Percentiles rank a stretch among this genome's conserved stretches.
These are phyloP conservation scores for Brachyptera putata DNA, from an alignment of 2,888 invertebrate genomes.

Conservation along the genomic window DNA sequence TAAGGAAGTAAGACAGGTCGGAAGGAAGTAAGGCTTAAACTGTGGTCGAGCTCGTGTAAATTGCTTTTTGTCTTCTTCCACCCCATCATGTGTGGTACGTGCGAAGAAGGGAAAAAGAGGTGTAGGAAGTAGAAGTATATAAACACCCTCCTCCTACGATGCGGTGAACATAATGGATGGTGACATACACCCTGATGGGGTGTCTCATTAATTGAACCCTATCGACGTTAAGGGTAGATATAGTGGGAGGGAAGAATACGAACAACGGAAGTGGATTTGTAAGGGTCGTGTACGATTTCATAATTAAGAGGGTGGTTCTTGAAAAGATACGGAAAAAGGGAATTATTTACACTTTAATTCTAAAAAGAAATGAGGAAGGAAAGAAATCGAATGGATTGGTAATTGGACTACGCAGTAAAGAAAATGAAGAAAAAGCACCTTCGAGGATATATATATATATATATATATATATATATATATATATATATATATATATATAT, in stretches of 20 bases:
- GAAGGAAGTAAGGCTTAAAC: conserved; percentile 5
- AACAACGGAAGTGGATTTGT: no score
- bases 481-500: no score
- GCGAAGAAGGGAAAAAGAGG: background rate
- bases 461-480: no score
- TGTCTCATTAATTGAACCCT: conserved; percentile 6
- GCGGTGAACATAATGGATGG: conserved; percentile 5
- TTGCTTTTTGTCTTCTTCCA: conserved; percentile 7
- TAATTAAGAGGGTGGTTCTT: conserved; percentile 1
- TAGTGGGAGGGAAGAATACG: background rate
- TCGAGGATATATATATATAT: no score
- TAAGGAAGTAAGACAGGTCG: background rate
- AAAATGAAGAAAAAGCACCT: no score
- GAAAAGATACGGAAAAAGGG: no score
- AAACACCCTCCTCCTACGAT: background rate
- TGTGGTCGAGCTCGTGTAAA: conserved; percentile 2
- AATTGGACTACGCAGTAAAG: no score
- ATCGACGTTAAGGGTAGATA: background rate
- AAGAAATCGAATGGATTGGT: no score
- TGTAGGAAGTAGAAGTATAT: no score
- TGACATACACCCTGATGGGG: conserved; percentile 4
- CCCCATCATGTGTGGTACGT: background rate
- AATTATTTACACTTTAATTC: no score
- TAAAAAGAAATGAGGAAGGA: no score
- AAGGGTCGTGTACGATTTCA: background rate